Evolutionary conservation across 2,797 vertebrate species (phyloP).

Genomic region (Enteromius anoplus): DNA sequence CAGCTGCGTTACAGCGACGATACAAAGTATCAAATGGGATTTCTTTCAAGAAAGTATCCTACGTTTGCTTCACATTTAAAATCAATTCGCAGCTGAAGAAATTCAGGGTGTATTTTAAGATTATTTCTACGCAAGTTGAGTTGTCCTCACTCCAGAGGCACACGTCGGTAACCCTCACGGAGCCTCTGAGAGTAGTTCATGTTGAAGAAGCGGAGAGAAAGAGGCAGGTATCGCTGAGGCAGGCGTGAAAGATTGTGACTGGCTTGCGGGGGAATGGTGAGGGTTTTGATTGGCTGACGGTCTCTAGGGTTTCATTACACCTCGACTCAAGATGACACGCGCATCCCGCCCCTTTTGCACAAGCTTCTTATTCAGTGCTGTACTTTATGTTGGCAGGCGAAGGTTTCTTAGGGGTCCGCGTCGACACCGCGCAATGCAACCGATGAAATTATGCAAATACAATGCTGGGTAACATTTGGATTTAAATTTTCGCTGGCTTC

Average conservation of each 20-base stretch:
- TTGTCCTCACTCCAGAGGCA: constrained; percentile 68
- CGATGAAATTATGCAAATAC: constrained; percentile 51
- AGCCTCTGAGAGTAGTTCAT: constrained; percentile 68
- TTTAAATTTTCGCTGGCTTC: constrained; percentile 5
- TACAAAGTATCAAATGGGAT: constrained; percentile 35
- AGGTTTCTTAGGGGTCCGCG: constrained; percentile 44
- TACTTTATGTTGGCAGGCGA: constrained; percentile 69
- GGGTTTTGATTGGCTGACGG: constrained; percentile 72
- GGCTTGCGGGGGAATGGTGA: constrained; percentile 66
- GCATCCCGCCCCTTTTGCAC: constrained; percentile 75
- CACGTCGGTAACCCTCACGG: constrained; percentile 68
- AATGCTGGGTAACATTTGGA: constrained; percentile 39
- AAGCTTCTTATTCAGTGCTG: constrained; percentile 78
- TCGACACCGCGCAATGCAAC: constrained; percentile 31
- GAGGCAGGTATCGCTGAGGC: constrained; percentile 70
- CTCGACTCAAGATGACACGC: constrained; percentile 77
- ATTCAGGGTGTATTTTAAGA: constrained; percentile 44
- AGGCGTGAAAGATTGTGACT: constrained; percentile 69
- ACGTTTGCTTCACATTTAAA: constrained; percentile 55
- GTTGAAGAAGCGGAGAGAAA: constrained; percentile 48
- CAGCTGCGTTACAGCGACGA: constrained; percentile 2
- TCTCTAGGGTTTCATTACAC: constrained; percentile 74
- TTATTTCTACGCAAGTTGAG: constrained; percentile 43
- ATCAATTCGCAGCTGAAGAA: constrained; percentile 39
- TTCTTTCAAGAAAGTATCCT: constrained; percentile 38